Base-by-base conservation (phyloP, 64 coral and sea anemone genomes). In the Pocillopora damicornis region DNA sequence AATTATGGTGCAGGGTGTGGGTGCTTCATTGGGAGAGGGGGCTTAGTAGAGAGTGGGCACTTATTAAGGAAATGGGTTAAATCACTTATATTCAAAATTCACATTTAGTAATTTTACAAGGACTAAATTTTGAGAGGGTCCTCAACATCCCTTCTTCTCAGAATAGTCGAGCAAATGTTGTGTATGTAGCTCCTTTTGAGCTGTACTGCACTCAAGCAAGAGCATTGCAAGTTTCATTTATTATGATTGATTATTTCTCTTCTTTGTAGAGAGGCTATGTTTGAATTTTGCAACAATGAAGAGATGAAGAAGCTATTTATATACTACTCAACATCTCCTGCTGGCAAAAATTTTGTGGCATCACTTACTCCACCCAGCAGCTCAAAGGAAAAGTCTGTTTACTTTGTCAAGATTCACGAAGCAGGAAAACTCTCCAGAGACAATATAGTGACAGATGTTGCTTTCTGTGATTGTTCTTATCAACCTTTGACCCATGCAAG, bases 221-320 rank as follows among this genome's bases (percentile, higher is more conserved):
- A 51, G 42, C 42, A 51, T 51, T 2, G 42, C 42, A 51, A 4
- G 42, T 59, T 88, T 69, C 35, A 72, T 80, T 81, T 73, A 20
- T 18, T 69, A n/a, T n/a, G 0, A 4, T 69, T 18, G 23, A n/a
- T 4, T n/a, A 69, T 10, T 65, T 37, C 22, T 34, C 56, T 58
- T 18, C 61, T 81, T 60, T 18, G n/a, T 61, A 98, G 97, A 88
- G 88, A 76, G 76, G 90, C 88, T 65, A 99, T 99, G 97, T 99
- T 99, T 95, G 97, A 99, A 22, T 99, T 99, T 88, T 99, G 97
- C 84, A 99, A 99, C 75, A 99, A 99, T 77, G 93, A 99, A 83
- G 97, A 99, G 35, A 79, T 95, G 15, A 90, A 90, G 20, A 87
- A 90, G 61, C 58, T 99, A 42, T 95, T 83, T 51, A 86, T 99